These are phyloP conservation scores for Brachionus manjavacas DNA, from an alignment of 1,140 invertebrate species.

Conservation along the genomic window DNA sequence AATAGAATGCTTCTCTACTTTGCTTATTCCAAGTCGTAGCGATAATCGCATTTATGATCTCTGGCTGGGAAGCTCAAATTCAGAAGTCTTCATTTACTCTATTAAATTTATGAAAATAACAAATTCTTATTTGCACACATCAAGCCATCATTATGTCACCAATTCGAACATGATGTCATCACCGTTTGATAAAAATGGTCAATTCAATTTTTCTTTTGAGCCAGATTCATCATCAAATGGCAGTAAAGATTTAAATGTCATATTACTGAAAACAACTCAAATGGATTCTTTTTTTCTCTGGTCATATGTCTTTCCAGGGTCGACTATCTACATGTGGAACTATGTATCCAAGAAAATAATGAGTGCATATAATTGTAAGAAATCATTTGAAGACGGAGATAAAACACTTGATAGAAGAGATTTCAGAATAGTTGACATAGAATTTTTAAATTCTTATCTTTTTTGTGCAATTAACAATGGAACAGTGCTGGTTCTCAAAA, in stretches of 20 bases:
- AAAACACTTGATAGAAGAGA: not conserved
- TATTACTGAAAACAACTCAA: not conserved
- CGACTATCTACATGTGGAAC: slow-evolving; percentile 35
- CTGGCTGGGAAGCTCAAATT: not conserved
- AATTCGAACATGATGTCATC: not conserved
- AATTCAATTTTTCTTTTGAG: slow-evolving; percentile 21
- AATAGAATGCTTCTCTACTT: not conserved
- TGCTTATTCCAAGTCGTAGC: not conserved
- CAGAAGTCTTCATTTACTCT: slow-evolving; percentile 2
- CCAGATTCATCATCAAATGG: not conserved
- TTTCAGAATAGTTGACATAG: slow-evolving; percentile 13
- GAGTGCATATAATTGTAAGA: slow-evolving; percentile 29
- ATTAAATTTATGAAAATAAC: slow-evolving; percentile 9
- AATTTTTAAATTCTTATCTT: slow-evolving; percentile 24
- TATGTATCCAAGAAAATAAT: slow-evolving; percentile 37
- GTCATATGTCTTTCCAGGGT: slow-evolving; percentile 36
- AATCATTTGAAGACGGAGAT: not conserved
- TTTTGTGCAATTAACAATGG: slow-evolving; percentile 39
- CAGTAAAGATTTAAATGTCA: not conserved
- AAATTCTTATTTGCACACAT: not conserved
- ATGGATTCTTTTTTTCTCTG: slow-evolving; percentile 36
- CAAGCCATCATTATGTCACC: slow-evolving; percentile 9
- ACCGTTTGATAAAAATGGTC: not conserved
- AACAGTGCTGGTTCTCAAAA: not conserved
- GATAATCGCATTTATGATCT: not conserved